Conservation (phyloP, 1,140 invertebrate genomes). For the Anadara kagoshimensis region DNA sequence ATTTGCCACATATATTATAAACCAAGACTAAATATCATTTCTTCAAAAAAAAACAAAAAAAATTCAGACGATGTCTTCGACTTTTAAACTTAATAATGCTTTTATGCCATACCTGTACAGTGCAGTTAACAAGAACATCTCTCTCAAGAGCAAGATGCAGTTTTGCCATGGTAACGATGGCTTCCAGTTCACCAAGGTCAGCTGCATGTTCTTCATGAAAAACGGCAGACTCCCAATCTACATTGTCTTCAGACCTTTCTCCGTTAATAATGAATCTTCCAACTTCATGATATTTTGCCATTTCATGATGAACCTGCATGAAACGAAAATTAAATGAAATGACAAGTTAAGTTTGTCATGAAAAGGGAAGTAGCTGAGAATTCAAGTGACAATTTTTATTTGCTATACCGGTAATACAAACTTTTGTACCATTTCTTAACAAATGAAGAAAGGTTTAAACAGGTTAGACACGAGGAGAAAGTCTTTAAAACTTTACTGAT, state of each 20-base stretch:
- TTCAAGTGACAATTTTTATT: background rate
- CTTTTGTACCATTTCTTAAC: background rate
- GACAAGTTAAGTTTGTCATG: background rate
- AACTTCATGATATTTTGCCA: conserved; percentile 78
- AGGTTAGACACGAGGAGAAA: no score
- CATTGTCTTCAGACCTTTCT: conserved; percentile 40
- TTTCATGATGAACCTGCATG: conserved; percentile 77
- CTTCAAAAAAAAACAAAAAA: no score
- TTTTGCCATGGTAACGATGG: conserved; percentile 75
- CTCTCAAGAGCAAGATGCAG: conserved; percentile 76
- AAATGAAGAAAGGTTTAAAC: no score
- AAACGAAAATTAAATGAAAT: background rate
- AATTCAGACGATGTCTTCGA: background rate
- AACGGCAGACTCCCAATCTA: conserved; percentile 77
- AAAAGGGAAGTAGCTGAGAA: background rate
- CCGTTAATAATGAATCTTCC: conserved; percentile 74
- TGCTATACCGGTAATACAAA: no score
- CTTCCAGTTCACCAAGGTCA: conserved; percentile 77
- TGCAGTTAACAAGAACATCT: conserved; percentile 74
- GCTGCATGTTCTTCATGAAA: conserved; percentile 78
- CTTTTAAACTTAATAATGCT: background rate
- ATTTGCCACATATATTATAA: no score
- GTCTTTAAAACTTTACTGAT: no score
- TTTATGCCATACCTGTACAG: conserved; percentile 53
- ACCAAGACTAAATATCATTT: no score